Evolutionary conservation across 2,888 invertebrate species (phyloP), one percentile per base, ranked within the genome.

Genomic region (Thereva nobilitata): DNA sequence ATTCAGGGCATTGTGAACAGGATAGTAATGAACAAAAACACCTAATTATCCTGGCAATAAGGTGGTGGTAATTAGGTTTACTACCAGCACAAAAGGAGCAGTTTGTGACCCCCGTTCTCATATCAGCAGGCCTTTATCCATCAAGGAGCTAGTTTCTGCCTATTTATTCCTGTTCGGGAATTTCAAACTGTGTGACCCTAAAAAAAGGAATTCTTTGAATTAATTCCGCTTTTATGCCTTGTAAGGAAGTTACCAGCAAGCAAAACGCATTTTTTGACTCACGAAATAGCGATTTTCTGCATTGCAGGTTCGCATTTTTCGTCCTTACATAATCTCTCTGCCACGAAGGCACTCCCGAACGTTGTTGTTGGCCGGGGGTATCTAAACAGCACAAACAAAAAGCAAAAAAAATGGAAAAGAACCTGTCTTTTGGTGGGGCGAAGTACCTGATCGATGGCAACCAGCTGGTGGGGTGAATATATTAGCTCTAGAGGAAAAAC

Each of bases 401-500:
- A n/a, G n/a, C n/a, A n/a, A 23, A 23, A 23, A 23, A 23, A 23
- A 23, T 23, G 2, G 23, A 23, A 23, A 23, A 2, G 23, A 23
- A 2, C 23, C 23, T 23, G 23, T 23, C 10, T 38, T 41, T 12
- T 10, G 40, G 41, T 38, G 55, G 55, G 9, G 40, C 23, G 23
- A 55, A 10, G 23, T 40, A 38, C 8, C 42, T 10, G 23, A 55
- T 54, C 54, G 54, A 55, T 55, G 55, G 23, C 38, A 12, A n/a
- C 38, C 8, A 9, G 42, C 10, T n/a, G 23, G 38, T 38, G 55
- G 55, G 55, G 49, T 55, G 55, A 55, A 55, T 55, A 55, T 55
- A 55, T 55, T 55, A 55, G 38, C 54, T 38, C 40, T 45, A 8
- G 50, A 37, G 54, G 47, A 64, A 54, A 56, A 67, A 55, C 56